Evolutionary conservation across 2,113 vertebrate species (phyloP).

Genomic region (Athene noctua): DNA sequence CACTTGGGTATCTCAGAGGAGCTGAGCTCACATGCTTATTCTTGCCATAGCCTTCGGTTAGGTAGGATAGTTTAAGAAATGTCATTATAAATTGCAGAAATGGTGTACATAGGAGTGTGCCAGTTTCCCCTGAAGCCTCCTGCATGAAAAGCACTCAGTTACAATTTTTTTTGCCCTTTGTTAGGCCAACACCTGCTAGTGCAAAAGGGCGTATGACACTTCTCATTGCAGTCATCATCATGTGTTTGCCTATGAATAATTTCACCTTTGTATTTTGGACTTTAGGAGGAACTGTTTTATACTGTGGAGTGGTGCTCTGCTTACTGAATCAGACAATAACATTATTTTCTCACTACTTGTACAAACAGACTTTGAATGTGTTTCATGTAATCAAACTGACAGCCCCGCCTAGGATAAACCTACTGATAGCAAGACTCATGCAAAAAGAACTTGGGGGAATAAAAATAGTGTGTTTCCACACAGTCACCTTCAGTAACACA

Average conservation of each 20-base stretch:
- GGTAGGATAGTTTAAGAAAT: not conserved
- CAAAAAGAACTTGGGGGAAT: not conserved
- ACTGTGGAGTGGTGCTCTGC: not conserved
- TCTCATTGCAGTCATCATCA: not conserved
- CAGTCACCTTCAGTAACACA: not conserved
- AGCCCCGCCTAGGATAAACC: constrained; percentile 8
- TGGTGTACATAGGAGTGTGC: not conserved
- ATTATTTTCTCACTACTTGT: not conserved
- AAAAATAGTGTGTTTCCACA: not conserved
- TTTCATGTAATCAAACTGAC: not conserved
- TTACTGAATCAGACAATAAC: not conserved
- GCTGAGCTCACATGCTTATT: not conserved
- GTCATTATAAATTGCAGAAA: not conserved
- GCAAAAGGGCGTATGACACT: not conserved
- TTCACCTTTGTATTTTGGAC: constrained; percentile 35
- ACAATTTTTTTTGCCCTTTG: not conserved
- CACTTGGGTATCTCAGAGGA: rapidly evolving
- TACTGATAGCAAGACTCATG: not conserved
- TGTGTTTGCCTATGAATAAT: not conserved
- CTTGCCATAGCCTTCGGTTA: not conserved
- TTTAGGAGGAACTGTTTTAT: not conserved
- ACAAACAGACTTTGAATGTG: constrained; percentile 15
- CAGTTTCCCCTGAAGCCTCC: not conserved
- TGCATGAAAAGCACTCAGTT: not conserved
- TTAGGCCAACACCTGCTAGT: rapidly evolving